Evolutionary conservation across 2,888 invertebrate genomes (phyloP).

Genomic region (Nipponacmea schrenckii): DNA sequence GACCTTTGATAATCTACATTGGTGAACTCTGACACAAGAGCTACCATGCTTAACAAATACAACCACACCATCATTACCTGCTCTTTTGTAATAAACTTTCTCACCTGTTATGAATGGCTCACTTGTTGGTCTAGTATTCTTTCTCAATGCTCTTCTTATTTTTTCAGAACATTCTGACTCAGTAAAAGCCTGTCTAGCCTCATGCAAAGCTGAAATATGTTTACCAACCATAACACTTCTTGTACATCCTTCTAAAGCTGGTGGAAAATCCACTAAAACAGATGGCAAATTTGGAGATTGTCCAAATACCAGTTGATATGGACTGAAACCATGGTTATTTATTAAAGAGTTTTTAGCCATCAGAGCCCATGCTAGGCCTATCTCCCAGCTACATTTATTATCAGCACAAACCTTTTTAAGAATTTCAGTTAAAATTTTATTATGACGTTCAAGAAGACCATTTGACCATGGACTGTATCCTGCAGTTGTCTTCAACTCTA

Average conservation of each 20-base stretch:
- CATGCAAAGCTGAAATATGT: conserved; percentile 15
- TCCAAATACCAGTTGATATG: conserved; percentile 30
- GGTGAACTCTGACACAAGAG: conserved; percentile 28
- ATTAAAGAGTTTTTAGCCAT: conserved; percentile 21
- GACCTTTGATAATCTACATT: conserved; percentile 27
- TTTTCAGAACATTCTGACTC: conserved; percentile 31
- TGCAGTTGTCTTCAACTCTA: conserved; percentile 21
- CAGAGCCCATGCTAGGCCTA: conserved; percentile 21
- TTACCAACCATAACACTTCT: not conserved
- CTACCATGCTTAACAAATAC: conserved; percentile 39
- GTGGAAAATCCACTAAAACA: conserved; percentile 12
- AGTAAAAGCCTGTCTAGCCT: conserved; percentile 23
- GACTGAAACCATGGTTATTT: conserved; percentile 30
- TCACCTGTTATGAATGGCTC: conserved; percentile 12
- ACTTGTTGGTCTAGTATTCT: conserved; percentile 24
- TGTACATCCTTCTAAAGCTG: conserved; percentile 25
- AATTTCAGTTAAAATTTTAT: conserved; percentile 19
- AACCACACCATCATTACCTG: conserved; percentile 34
- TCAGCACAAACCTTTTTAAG: conserved; percentile 16
- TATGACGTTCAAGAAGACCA: conserved; percentile 20
- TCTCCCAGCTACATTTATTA: conserved; percentile 18
- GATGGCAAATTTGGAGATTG: conserved; percentile 29
- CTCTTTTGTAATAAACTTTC: conserved; percentile 33
- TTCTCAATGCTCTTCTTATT: conserved; percentile 26
- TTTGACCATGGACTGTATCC: conserved; percentile 27